Evolutionary conservation across 2,113 vertebrate genomes (phyloP).

Genomic region (Phalacrocorax brasilianus): DNA sequence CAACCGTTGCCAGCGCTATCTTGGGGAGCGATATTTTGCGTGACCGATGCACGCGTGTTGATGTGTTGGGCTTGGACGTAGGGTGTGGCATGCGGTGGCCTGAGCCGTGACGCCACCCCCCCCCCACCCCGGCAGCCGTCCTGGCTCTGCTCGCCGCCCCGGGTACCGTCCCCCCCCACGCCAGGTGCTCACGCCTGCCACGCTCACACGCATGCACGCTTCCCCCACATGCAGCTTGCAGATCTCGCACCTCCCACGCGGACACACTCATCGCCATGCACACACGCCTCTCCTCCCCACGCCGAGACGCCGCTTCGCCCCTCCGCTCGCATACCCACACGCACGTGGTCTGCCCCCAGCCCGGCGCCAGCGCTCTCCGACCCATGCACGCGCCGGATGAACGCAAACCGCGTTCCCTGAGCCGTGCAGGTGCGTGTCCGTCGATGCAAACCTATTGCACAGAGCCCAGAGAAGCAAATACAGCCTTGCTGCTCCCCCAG

Average conservation of each 20-base stretch:
- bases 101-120: neutral
- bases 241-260: slow-evolving; percentile 33
- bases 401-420: accelerated
- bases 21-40: neutral
- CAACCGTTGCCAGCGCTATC: neutral
- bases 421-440: accelerated
- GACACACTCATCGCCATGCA: neutral
- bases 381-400: accelerated
- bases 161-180: too few species aligned
- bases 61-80: neutral
- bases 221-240: slow-evolving; percentile 5
- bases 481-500: accelerated
- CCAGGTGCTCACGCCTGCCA: neutral
- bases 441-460: accelerated
- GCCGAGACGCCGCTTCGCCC: neutral
- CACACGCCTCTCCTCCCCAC: slow-evolving; percentile 28
- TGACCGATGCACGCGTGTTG: neutral
- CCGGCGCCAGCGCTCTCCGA: accelerated
- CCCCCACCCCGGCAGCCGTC: neutral
- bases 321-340: neutral
- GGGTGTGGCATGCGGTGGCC: neutral
- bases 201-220: neutral
- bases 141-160: neutral
- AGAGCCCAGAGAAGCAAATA: accelerated
- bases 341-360: neutral